phyloP scores from a whole-genome alignment of 2,797 vertebrate genomes.

The Buphagus erythrorhynchus region DNA sequence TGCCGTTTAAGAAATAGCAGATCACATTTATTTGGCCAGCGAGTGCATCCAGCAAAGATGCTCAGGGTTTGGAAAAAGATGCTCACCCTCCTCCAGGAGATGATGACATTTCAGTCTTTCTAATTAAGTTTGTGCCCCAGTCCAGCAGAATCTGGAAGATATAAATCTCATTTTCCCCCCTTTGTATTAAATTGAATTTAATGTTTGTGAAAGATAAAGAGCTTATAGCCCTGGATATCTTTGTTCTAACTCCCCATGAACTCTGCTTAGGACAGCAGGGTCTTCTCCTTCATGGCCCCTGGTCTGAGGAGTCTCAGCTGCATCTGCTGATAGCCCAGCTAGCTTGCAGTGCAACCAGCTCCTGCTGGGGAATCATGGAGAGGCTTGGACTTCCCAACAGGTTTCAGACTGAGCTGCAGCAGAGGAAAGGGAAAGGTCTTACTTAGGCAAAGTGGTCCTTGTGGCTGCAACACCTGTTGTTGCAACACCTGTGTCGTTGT shows the following conservation, averaged over 20 bases:
- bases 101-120: conserved; percentile 49
- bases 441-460: background rate
- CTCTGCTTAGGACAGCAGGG: background rate
- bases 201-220: conserved; percentile 33
- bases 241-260: background rate
- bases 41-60: background rate
- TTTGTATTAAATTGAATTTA: conserved; percentile 35
- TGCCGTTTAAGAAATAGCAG: background rate
- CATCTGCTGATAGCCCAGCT: background rate
- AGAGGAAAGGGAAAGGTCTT: background rate
- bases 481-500: background rate
- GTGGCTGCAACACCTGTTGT: background rate
- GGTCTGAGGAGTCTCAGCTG: background rate
- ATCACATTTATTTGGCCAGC: background rate
- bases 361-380: background rate
- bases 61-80: background rate
- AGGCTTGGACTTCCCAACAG: background rate
- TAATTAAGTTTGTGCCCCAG: conserved; percentile 36
- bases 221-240: background rate
- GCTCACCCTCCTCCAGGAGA: conserved; percentile 23
- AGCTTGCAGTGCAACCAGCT: background rate
- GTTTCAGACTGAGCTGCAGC: background rate
- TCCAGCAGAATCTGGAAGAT: conserved; percentile 24
- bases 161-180: background rate
- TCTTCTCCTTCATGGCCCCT: background rate